These are phyloP conservation scores for Campylomormyrus numenius DNA, from an alignment of 2,113 vertebrate genomes.

Conservation along the genomic window DNA sequence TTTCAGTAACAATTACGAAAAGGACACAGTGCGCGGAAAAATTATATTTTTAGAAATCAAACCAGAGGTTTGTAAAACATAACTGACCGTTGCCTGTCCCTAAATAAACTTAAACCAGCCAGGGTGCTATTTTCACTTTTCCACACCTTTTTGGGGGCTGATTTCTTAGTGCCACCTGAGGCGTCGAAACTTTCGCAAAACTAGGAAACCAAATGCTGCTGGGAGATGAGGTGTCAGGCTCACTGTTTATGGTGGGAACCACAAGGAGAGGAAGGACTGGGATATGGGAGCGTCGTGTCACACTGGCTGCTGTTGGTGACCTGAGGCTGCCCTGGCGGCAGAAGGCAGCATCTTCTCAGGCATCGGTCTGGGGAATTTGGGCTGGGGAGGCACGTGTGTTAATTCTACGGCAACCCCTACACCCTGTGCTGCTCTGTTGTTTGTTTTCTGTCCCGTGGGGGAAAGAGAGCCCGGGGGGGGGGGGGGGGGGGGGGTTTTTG, in stretches of 20 bases:
- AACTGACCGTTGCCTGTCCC: background rate
- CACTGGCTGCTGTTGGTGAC: background rate
- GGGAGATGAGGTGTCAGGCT: background rate
- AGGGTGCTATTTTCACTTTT: background rate
- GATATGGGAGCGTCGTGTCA: no score
- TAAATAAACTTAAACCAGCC: background rate
- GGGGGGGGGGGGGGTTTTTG: no score
- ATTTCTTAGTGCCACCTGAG: background rate
- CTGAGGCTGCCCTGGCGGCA: background rate
- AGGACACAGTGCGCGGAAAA: background rate
- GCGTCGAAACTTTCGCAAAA: background rate
- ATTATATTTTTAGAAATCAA: background rate
- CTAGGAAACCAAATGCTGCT: background rate
- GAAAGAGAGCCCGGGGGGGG: constrained; percentile 18
- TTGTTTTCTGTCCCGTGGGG: background rate
- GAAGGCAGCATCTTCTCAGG: background rate
- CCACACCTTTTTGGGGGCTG: background rate
- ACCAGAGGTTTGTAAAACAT: background rate
- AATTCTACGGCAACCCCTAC: background rate
- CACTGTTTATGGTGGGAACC: background rate
- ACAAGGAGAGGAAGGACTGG: background rate
- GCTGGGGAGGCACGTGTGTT: background rate
- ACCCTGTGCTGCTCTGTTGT: constrained; percentile 21
- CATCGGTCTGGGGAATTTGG: background rate
- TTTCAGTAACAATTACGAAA: background rate